Conservation (phyloP, 92 coral and sea anemone species). For the Porites rus region DNA sequence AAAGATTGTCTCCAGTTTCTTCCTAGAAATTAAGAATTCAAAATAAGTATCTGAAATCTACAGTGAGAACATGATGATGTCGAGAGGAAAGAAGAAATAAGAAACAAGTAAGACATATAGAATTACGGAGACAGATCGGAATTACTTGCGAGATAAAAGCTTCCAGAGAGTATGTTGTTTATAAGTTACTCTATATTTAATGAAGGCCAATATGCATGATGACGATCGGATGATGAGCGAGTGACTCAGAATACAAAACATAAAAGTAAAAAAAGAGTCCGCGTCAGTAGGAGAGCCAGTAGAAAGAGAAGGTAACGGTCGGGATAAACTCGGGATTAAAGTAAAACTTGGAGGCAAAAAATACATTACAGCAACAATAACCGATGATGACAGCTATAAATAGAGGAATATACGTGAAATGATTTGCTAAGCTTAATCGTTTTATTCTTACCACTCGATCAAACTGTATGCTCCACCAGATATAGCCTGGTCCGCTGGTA, state of each 20-base stretch:
- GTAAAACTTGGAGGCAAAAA: background rate
- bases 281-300: background rate
- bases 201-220: background rate
- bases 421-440: too few species aligned
- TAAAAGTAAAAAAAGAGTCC: background rate
- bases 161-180: too few species aligned
- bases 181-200: too few species aligned
- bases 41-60: too few species aligned
- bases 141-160: too few species aligned
- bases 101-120: too few species aligned
- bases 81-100: too few species aligned
- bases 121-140: too few species aligned
- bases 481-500: background rate
- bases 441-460: conserved; percentile 47
- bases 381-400: background rate
- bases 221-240: background rate
- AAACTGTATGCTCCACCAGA: conserved; percentile 39
- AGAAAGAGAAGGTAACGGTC: background rate
- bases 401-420: too few species aligned
- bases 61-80: too few species aligned
- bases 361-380: background rate
- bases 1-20: too few species aligned
- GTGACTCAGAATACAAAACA: background rate
- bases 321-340: background rate
- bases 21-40: too few species aligned